Evolutionary conservation across 2,888 invertebrate species (phyloP), one percentile per base, ranked within the genome.

Genomic region (Tyria jacobaeae): DNA sequence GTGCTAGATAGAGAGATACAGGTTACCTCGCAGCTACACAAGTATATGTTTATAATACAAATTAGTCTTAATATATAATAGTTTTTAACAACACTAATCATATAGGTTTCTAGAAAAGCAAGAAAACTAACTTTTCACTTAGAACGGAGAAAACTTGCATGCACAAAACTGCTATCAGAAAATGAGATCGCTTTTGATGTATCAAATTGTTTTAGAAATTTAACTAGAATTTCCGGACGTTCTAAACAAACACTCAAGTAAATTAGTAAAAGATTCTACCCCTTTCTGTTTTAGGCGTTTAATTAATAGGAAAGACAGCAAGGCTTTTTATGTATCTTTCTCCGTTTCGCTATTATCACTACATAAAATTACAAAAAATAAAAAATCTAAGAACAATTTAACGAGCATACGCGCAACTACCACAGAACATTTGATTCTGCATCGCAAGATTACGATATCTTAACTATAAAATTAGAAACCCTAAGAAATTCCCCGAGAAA

Each of bases 91-190:
- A 24, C 27, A 31, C 7, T 31, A 31, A 10, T 44, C 4, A 44
- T 12, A 12, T 3, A 12, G 5, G 21, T 21, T 10, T 10, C 41
- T 54, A 31, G 15, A 14, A 34, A 25, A 73, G 64, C 68, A 52
- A 62, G 74, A 64, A 56, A 48, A 50, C 57, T 65, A 10, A 59
- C 63, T 60, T 69, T 75, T 68, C 67, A 54, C 66, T n/a, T 60
- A 25, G 12, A 60, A 62, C 70, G 64, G 61, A 54, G 51, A 66
- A 67, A 60, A 67, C 55, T 49, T 51, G 60, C 58, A 51, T 47
- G 37, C 44, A 50, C 27, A 47, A 57, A 25, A 14, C n/a, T 54
- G 59, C 60, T 74, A 69, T 74, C 71, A 71, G 73, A 74, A 73
- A 73, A 73, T 71, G 31, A 63, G 39, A 66, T 66, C 62, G 56